Base-by-base conservation (phyloP, 1,140 invertebrate genomes). In the Saccostrea cuccullata region DNA sequence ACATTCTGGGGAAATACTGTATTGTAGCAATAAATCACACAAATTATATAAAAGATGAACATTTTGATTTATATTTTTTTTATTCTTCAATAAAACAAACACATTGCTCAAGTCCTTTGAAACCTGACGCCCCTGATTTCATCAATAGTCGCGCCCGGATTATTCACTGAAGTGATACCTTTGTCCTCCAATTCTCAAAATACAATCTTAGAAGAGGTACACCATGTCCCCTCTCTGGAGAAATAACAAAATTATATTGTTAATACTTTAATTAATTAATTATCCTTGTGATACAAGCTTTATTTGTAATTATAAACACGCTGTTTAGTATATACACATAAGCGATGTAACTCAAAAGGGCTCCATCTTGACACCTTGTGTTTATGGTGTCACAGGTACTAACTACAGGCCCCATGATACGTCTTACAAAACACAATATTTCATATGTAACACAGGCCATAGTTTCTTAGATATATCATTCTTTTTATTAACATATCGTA, bases 91-190 rank as follows among this genome's bases (percentile, higher is more conserved):
- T n/a, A 64, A 64, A 17, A 64, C 58, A 64, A 64, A n/a, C 17
- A 64, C 1, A 0, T 64, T 64, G 15, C 15, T 64, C 15, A 8
- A 20, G 17, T 64, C 17, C 58, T 17, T 64, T 20, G 1, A 6
- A 20, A 64, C 58, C 58, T 64, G 58, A 17, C 58, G 58, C 58
- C 70, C 70, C 30, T 77, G 15, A 15, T 12, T 77, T 30, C 26
- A 30, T 77, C 70, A 77, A 77, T 77, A 77, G 70, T 11, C 70
- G 30, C 70, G 26, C 30, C 70, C 70, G 15, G 70, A 77, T 77
- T 77, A 77, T 77, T 77, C 70, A 77, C 30, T 77, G 70, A 77
- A 30, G 70, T 77, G 70, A 77, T 77, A 77, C 70, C 70, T 30
- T 77, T 77, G 70, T 77, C 70, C 70, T 77, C 70, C 26, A 26